A percentile compares a stretch with the other conserved stretches of the same genome.
Evolutionary conservation across 2,888 invertebrate species (phyloP).

Genomic region (Acrobasis suavella): DNA sequence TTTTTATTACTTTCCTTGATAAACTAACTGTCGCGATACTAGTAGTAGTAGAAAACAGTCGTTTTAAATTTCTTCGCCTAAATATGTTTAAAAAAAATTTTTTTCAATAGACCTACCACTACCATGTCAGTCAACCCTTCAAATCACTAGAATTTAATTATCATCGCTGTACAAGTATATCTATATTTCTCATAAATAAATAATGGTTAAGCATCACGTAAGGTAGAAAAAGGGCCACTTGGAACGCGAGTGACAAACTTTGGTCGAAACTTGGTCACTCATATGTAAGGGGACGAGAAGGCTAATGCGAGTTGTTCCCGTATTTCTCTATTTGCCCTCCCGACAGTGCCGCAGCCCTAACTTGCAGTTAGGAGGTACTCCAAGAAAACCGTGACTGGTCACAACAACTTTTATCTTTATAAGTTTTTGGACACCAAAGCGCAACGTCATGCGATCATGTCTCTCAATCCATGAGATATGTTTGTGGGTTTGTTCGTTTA

Average conservation of each 20-base stretch:
- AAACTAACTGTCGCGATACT: too few relatives aligned
- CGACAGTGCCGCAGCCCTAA: slow-evolving; percentile 28
- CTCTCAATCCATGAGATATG: too few relatives aligned
- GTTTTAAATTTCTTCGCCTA: too few relatives aligned
- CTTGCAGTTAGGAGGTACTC: slow-evolving; percentile 27
- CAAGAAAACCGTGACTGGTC: slow-evolving; percentile 26
- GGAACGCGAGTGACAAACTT: slow-evolving; percentile 18
- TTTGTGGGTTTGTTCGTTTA: too few relatives aligned
- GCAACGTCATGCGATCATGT: slow-evolving; percentile 4
- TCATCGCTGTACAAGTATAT: background rate
- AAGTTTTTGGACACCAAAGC: slow-evolving; percentile 10
- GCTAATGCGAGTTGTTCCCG: slow-evolving; percentile 53
- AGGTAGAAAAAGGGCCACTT: background rate
- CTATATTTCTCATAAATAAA: background rate
- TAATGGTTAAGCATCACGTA: background rate
- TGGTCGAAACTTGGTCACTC: slow-evolving; percentile 19
- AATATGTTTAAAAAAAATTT: too few relatives aligned
- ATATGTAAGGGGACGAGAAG: slow-evolving; percentile 28
- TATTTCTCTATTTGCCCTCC: slow-evolving; percentile 48
- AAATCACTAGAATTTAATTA: too few relatives aligned
- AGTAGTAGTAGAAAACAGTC: too few relatives aligned
- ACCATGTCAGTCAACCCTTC: too few relatives aligned
- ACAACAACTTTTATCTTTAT: slow-evolving; percentile 5
- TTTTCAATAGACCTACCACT: too few relatives aligned
- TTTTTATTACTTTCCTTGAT: too few relatives aligned